phyloP scores from a whole-genome alignment of 2,888 invertebrate species.

The Hoplodrina ambigua region DNA sequence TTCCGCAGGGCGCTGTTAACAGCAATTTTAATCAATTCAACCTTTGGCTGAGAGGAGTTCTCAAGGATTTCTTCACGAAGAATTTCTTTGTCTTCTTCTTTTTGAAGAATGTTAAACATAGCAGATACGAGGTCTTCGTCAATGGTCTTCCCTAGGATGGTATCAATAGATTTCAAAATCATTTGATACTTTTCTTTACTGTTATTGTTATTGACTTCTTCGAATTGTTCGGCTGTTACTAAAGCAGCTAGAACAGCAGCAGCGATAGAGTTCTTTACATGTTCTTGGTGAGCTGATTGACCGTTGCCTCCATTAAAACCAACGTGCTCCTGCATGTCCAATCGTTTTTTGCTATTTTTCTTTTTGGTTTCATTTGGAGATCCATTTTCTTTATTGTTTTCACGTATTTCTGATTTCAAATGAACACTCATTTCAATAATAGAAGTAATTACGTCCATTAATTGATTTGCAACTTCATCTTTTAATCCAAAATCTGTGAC shows the following conservation, averaged over 20 bases:
- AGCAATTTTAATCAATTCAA: conserved; percentile 91
- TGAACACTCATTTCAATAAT: conserved; percentile 89
- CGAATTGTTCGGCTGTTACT: conserved; percentile 88
- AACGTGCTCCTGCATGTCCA: conserved; percentile 68
- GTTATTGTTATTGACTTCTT: conserved; percentile 87
- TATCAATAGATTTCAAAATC: conserved; percentile 88
- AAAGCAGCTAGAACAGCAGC: conserved; percentile 88
- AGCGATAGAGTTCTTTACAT: conserved; percentile 89
- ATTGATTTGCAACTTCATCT: conserved; percentile 88
- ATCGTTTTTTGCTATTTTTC: conserved; percentile 77
- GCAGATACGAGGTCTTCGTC: conserved; percentile 86
- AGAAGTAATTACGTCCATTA: conserved; percentile 87
- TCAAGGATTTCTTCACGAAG: conserved; percentile 88
- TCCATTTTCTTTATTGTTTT: conserved; percentile 73
- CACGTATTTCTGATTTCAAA: conserved; percentile 83
- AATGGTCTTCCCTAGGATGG: conserved; percentile 86
- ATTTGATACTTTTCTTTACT: conserved; percentile 87
- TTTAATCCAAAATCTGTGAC: conserved; percentile 87
- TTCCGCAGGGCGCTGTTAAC: conserved; percentile 84
- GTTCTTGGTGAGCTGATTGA: conserved; percentile 84
- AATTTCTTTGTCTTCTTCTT: conserved; percentile 86
- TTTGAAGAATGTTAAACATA: conserved; percentile 87
- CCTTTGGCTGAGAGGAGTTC: conserved; percentile 90
- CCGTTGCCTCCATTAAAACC: conserved; percentile 71
- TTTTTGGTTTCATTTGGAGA: conserved; percentile 75